Evolutionary conservation across 2,113 vertebrate genomes (phyloP), one percentile per base, ranked within the genome.

Genomic region (Erythrocercus mccallii): DNA sequence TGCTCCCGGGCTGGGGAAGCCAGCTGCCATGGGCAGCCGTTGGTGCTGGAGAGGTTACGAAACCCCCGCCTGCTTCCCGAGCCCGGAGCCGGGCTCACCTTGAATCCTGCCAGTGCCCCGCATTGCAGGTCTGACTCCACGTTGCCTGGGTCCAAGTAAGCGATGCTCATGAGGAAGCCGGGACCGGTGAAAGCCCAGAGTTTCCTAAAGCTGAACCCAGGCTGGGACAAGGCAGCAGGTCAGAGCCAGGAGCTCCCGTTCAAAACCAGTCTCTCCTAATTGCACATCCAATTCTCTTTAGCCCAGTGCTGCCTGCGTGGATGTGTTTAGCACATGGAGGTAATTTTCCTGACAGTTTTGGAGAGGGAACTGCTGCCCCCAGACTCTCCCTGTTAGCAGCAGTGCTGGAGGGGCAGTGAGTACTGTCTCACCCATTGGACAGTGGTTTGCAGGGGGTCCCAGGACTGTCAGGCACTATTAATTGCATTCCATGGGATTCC

Each of bases 101-200:
- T 98, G 95, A 98, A 98, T 53, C 97, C 97, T 0, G 98, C 98
- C 28, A 96, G 83, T 0, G 98, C 98, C 2, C 98, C 98, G 1
- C 97, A 81, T 70, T 98, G 98, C 68, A 98, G 97, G 68, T 98
- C 98, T 0, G 98, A 98, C 91, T 98, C 98, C 40, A 98, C 98
- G 33, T 98, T 98, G 51, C 98, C 98, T 0, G 98, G 98, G 78
- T 98, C 98, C 96, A 98, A 87, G 84, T 98, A 98, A 23, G 98
- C 98, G n/a, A 98, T 98, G 96, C 98, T 98, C 98, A 98, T 98
- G 81, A 98, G 98, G 86, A 98, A 98, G 6, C 98, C 98, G 0
- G 98, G 98, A 17, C 98, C 98, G 0, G 98, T 98, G 97, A 98
- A 98, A 27, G 98, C 98, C 98, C 98, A 98, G 40, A 98, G 97